phyloP scores from a whole-genome alignment of 2,797 vertebrate genomes.

The Rhinoraja longicauda region DNA sequence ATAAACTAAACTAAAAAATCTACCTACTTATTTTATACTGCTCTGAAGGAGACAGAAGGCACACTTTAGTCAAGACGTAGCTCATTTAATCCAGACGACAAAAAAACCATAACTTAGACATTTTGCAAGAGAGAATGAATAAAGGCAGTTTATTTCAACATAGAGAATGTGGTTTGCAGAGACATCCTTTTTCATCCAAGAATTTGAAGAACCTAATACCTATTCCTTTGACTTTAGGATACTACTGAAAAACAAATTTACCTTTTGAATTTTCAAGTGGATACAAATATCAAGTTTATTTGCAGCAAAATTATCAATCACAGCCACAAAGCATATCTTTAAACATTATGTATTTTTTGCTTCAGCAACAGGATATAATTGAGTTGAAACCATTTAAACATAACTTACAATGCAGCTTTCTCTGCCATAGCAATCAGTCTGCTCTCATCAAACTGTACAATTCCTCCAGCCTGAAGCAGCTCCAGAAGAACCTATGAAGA shows the following conservation, averaged over 20 bases:
- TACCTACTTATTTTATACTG: not conserved
- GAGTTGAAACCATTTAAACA: not conserved
- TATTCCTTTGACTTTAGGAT: too few relatives aligned
- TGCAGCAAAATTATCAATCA: not conserved
- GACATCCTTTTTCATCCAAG: not conserved
- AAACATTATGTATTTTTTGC: not conserved
- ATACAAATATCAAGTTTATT: conserved; percentile 22
- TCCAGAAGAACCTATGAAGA: conserved; percentile 79
- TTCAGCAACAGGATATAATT: not conserved
- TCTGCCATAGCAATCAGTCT: conserved; percentile 80
- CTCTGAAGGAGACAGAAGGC: not conserved
- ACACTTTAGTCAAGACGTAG: not conserved
- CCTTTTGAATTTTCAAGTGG: not conserved
- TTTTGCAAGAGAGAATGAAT: not conserved
- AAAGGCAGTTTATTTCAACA: not conserved
- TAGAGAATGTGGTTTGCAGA: not conserved
- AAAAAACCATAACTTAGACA: not conserved
- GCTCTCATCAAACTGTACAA: conserved; percentile 86
- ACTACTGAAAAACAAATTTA: not conserved
- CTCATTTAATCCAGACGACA: not conserved
- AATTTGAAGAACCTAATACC: not conserved
- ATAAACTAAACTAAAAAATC: not conserved
- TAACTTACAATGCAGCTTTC: conserved; percentile 89
- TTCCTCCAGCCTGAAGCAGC: conserved; percentile 84
- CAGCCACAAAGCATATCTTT: too few relatives aligned